These are phyloP conservation scores for Globia sparganii DNA, from an alignment of 2,888 invertebrate species.

Conservation along the genomic window DNA sequence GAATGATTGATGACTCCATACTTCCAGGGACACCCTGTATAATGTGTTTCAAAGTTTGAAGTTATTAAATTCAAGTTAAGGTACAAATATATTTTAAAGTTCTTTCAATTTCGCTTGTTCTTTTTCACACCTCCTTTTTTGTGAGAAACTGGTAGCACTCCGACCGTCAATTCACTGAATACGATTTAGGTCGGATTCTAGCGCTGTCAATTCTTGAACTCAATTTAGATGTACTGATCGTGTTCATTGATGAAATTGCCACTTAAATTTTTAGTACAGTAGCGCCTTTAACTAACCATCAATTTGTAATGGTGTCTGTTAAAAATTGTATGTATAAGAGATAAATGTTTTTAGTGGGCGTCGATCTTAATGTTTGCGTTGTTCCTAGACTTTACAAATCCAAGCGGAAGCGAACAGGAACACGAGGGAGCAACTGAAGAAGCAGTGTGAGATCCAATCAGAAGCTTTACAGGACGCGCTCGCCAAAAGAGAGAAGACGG, in stretches of 20 bases:
- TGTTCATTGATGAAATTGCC: background rate
- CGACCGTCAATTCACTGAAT: background rate
- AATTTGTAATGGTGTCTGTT: background rate
- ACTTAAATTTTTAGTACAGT: background rate
- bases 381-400: constrained; percentile 91
- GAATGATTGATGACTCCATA: no score
- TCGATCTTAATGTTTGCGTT: background rate
- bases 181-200: background rate
- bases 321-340: background rate
- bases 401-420: constrained; percentile 93
- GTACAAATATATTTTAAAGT: no score
- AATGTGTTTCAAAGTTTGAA: no score
- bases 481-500: constrained; percentile 90
- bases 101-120: no score
- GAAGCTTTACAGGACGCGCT: constrained; percentile 95
- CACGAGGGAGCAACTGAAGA: constrained; percentile 94
- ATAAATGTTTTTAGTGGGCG: background rate
- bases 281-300: background rate
- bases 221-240: background rate
- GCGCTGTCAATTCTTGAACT: no score
- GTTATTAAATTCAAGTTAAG: no score
- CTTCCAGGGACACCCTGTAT: no score
- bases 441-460: constrained; percentile 96
- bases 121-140: no score
- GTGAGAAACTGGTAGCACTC: no score